Conservation (phyloP, 2,113 vertebrate species). For the Daphoenositta chrysoptera region DNA sequence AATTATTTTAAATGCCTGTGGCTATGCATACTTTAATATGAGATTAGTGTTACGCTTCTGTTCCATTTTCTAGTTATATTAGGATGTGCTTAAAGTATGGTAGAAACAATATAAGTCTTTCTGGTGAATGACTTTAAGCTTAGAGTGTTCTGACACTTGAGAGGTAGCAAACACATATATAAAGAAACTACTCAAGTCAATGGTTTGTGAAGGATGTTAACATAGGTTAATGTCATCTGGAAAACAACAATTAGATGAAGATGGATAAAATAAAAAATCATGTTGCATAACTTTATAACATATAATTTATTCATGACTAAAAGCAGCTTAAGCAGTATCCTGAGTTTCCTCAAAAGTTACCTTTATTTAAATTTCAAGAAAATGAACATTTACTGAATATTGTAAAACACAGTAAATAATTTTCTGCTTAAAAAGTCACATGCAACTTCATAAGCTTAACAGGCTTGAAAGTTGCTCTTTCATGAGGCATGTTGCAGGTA, state of each 20-base stretch:
- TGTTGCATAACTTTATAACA: background rate
- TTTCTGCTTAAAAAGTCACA: background rate
- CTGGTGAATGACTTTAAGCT: background rate
- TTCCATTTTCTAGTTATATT: background rate
- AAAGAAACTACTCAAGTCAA: background rate
- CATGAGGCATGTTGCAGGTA: background rate
- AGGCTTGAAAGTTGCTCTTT: background rate
- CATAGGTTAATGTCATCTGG: background rate
- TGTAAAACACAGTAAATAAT: background rate
- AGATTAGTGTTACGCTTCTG: background rate
- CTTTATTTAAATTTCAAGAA: background rate
- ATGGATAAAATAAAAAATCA: background rate
- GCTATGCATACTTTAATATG: background rate
- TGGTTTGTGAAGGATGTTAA: background rate
- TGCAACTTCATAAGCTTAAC: background rate
- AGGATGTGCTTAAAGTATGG: background rate
- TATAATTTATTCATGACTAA: background rate
- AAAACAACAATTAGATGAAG: background rate
- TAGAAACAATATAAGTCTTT: background rate
- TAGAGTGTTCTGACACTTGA: background rate
- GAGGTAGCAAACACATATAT: background rate
- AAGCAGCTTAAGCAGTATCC: background rate
- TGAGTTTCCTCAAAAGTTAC: background rate
- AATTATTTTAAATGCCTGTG: background rate
- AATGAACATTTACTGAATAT: background rate